These are phyloP conservation scores for Smutsia gigantea DNA, from an alignment of 2,797 vertebrate species.

Conservation along the genomic window DNA sequence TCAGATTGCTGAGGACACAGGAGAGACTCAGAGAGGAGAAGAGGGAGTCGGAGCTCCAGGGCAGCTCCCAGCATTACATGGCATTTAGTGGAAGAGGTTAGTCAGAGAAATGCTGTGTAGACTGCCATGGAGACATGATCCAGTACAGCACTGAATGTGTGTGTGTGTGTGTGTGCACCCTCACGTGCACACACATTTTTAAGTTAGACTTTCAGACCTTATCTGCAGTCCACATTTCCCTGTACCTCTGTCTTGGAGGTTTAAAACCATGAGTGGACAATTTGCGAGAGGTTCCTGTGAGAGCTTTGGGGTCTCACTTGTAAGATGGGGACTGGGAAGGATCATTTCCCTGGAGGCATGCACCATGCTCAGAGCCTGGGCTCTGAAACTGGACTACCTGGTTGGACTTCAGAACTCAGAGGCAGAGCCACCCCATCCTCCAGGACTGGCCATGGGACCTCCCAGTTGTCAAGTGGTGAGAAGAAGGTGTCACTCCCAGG, in stretches of 20 bases:
- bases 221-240: too few relatives aligned
- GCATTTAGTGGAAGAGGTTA: neutral
- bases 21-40: neutral
- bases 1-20: rapidly evolving
- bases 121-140: rapidly evolving
- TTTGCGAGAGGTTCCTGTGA: neutral
- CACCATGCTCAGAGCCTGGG: neutral
- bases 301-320: neutral
- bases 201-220: rapidly evolving
- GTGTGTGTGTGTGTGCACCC: rapidly evolving
- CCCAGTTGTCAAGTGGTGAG: too few relatives aligned
- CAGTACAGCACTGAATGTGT: rapidly evolving
- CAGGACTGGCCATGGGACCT: rapidly evolving
- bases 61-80: neutral
- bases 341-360: neutral
- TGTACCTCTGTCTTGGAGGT: too few relatives aligned
- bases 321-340: neutral
- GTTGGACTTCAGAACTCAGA: neutral
- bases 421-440: neutral
- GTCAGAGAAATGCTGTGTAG: neutral
- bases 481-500: neutral
- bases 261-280: too few relatives aligned
- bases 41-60: neutral
- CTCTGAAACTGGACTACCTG: neutral
- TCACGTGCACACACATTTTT: neutral